Base-by-base conservation (phyloP, 2,113 vertebrate species). In the Corythoichthys intestinalis region DNA sequence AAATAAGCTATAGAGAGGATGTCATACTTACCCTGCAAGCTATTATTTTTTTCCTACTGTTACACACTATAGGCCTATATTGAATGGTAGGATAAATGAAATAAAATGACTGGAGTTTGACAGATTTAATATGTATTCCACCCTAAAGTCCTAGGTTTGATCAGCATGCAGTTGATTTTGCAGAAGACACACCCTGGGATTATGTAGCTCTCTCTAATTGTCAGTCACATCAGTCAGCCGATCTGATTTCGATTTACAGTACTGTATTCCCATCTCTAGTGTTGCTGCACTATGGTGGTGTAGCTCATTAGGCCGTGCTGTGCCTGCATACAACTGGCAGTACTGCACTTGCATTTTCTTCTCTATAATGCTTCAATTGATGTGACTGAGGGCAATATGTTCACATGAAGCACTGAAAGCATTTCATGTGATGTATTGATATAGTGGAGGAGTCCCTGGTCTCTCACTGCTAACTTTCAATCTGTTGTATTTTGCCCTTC, bases 381-480 rank as follows among this genome's bases (percentile, higher is more conserved):
- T 71, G 66, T 38, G 71, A 41, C 71, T 53, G 54, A 20, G 6
- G 66, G 65, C 78, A 69, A 82, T 76, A 74, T 71, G 77, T 78
- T 87, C 74, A 79, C 70, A 80, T 70, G 54, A 76, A 72, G 70
- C n/a, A 4, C 76, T 74, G 39, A 81, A 57, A 83, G 80, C 75
- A 75, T 78, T 85, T 82, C 53, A 77, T 78, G 74, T 75, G 79
- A 74, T 69, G 70, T 57, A 77, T 67, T 59, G 67, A 85, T 81
- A 81, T 71, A 15, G 34, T 76, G 68, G 76, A 86, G 60, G 65
- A 73, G 57, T 20, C 69, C 54, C 66, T 59, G 53, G n/a, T 54
- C 56, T 65, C 46, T 72, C 44, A 6, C 11, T 0, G 10, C 62
- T 56, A 11, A 56, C 7, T 28, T 1, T 28, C 12, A 56, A 56